Conservation (phyloP, 1,140 invertebrate genomes). For the Drosophila suzukii region DNA sequence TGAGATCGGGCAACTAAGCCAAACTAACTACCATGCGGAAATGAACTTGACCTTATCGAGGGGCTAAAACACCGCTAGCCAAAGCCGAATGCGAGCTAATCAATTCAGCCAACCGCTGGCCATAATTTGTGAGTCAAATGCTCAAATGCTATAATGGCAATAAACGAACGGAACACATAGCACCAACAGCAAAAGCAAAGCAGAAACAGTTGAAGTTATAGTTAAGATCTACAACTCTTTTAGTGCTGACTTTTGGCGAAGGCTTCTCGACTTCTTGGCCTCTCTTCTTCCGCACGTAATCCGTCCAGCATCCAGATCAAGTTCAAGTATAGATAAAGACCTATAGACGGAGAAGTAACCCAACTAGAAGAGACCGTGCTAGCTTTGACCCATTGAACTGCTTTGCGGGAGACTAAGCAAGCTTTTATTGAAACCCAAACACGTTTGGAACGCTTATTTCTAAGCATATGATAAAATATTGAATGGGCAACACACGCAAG, state of each 20-base stretch:
- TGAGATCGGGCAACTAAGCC: not conserved
- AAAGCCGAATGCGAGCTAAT: constrained; percentile 66
- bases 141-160: constrained; percentile 56
- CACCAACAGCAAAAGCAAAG: constrained; percentile 48
- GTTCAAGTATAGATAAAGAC: constrained; percentile 49
- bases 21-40: constrained; percentile 52
- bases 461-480: constrained; percentile 4
- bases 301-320: constrained; percentile 56
- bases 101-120: constrained; percentile 53
- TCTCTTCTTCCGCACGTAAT: constrained; percentile 61
- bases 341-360: constrained; percentile 9
- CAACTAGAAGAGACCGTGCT: constrained; percentile 43
- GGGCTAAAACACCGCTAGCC: constrained; percentile 41
- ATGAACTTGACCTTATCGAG: constrained; percentile 80
- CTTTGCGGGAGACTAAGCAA: constrained; percentile 46
- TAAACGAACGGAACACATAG: constrained; percentile 68
- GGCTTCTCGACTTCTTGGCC: constrained; percentile 19
- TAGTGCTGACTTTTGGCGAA: constrained; percentile 25
- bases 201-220: constrained; percentile 40
- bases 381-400: constrained; percentile 65
- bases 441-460: constrained; percentile 50
- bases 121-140: constrained; percentile 76
- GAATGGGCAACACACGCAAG: constrained; percentile 31
- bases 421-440: constrained; percentile 13
- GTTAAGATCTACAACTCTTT: constrained; percentile 42